Evolutionary conservation across 1,140 invertebrate genomes (phyloP), one percentile per base, ranked within the genome.

Genomic region (Charaxes varanes): DNA sequence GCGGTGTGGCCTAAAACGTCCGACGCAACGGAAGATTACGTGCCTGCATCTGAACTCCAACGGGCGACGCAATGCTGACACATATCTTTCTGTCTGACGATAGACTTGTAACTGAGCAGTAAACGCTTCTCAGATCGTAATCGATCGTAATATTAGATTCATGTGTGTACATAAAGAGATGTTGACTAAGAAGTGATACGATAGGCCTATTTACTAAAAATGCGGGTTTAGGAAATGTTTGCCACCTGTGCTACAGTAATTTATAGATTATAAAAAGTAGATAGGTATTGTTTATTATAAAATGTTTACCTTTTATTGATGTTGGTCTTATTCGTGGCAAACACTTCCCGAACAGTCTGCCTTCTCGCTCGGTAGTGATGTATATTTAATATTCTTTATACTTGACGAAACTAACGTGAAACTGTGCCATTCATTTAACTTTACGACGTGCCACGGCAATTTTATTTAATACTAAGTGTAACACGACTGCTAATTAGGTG

Each of bases 391-490:
- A 61, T 71, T 81, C 64, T 72, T 8, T 70, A 62, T 72, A 66
- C 67, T 73, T 73, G 61, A 73, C 53, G 55, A 70, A 76, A 80
- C 78, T 83, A 83, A 83, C 78, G 78, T 83, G 78, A 83, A 83
- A 83, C 62, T 80, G 78, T 83, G 78, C 78, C 76, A 83, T 83
- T 78, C 61, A 70, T 74, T 72, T 78, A 79, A 79, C 74, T 79
- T 74, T 74, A 74, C 59, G 58, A 71, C 60, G 71, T 79, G 74
- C 74, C 74, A 78, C 74, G 69, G 74, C 71, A 74, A 62, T 69
- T 65, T 69, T 62, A 49, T 64, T 74, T 68, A 70, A 67, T 66
- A 63, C 60, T 78, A 76, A 70, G 71, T 67, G 49, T 78, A 76
- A 81, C 69, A 73, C 53, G 71, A 82, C 71, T 80, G 71, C 73